phyloP scores from a whole-genome alignment of 2,113 vertebrate species.

The Penelope pileata region DNA sequence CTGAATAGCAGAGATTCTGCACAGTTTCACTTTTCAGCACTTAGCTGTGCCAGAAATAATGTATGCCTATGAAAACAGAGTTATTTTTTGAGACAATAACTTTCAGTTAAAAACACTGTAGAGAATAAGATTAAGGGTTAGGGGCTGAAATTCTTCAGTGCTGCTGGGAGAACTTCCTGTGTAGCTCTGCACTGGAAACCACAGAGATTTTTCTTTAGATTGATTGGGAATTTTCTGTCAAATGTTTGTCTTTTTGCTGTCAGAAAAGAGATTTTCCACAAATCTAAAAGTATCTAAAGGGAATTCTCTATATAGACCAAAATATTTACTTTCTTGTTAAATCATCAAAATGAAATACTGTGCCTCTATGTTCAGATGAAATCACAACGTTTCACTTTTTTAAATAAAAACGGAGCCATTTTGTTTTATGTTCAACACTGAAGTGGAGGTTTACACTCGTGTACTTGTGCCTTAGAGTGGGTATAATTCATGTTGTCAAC shows the following conservation, averaged over 20 bases:
- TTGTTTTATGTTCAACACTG: background rate
- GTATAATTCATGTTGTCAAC: background rate
- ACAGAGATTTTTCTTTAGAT: background rate
- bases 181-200: background rate
- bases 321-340: background rate
- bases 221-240: constrained; percentile 2
- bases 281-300: constrained; percentile 7
- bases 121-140: background rate
- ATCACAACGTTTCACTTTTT: background rate
- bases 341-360: constrained; percentile 28
- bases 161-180: background rate
- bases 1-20: background rate
- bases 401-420: background rate
- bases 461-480: background rate
- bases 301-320: constrained; percentile 21
- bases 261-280: background rate
- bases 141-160: background rate
- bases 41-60: background rate
- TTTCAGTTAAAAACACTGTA: background rate
- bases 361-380: background rate
- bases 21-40: background rate
- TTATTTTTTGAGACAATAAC: background rate
- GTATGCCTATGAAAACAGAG: background rate
- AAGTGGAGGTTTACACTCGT: background rate
- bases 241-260: constrained; percentile 25